Evolutionary conservation across 92 coral and sea anemone species (phyloP), one percentile per base, ranked within the genome.

Genomic region (Palythoa grandiflora): DNA sequence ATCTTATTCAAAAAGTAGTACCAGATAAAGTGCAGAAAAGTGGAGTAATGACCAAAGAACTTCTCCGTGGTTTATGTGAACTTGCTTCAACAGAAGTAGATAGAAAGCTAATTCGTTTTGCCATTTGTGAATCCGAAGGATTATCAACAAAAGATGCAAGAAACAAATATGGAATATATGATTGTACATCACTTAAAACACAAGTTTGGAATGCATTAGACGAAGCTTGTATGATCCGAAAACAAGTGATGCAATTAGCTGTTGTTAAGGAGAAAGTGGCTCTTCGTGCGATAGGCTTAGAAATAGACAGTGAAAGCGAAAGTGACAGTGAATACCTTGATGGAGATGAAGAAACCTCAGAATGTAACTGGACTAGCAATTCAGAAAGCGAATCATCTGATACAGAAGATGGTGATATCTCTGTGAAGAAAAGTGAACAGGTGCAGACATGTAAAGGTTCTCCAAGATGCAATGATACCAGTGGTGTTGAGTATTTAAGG

Each of bases 331-430:
- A 20, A 59, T 76, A 71, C 77, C 53, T 44, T 19, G 59, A 39
- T 39, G 89, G 77, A 60, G 84, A 78, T 77, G 63, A 76, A 52
- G 85, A 6, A 44, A 39, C 15, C 78, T 66, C 90, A 39, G 85
- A 87, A 35, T 47, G 68, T 76, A 73, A 87, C 71, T 87, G 90
- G 90, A 77, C 78, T 74, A 87, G 90, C 83, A 75, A 16, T 86
- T 74, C 75, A 21, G 78, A 84, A 72, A 76, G 77, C 52, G 88
- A 72, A 40, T 84, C 88, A 51, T 84, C 88, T 72, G 80, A 84
- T 17, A 84, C 61, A 52, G 79, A 47, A 70, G 77, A 68, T 21
- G 28, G 54, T 60, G 57, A 79, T 52, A 51, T 79, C 52, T 44
- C 21, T 75, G 80, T 21, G 60, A 75, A 75, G 65, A 75, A 75